These are phyloP conservation scores for Solenopsis fugax DNA, from an alignment of 1,140 invertebrate species.

Conservation along the genomic window DNA sequence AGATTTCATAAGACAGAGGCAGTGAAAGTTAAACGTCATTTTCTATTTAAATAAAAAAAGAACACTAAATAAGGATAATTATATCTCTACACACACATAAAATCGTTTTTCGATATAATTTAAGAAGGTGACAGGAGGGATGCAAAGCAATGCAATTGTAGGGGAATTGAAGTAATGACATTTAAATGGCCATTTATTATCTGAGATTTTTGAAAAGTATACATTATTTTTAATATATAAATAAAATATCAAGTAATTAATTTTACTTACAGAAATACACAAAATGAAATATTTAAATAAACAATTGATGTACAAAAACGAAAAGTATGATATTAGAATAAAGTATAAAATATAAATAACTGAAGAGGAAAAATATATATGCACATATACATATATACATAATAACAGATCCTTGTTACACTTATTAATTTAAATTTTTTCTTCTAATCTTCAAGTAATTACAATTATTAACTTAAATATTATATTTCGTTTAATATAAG, in stretches of 20 bases:
- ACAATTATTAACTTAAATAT: background rate
- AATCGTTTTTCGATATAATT: background rate
- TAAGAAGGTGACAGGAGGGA: background rate
- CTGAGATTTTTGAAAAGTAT: background rate
- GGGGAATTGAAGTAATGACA: background rate
- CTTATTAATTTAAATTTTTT: background rate
- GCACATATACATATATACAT: too few relatives aligned
- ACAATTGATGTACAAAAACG: background rate
- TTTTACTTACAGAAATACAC: background rate
- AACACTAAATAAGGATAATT: background rate
- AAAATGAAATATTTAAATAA: background rate
- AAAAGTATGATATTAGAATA: background rate
- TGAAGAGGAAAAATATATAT: background rate
- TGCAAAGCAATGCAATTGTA: background rate
- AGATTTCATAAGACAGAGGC: background rate
- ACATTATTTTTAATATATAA: background rate
- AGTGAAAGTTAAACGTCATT: background rate
- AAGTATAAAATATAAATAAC: background rate
- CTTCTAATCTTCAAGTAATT: background rate
- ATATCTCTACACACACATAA: background rate
- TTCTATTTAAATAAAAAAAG: background rate
- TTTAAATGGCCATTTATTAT: too few relatives aligned
- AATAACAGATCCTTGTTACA: too few relatives aligned
- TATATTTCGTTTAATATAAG: background rate
- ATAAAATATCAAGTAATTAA: background rate